phyloP scores from a whole-genome alignment of 2,113 vertebrate genomes.

The Pipra filicauda region DNA sequence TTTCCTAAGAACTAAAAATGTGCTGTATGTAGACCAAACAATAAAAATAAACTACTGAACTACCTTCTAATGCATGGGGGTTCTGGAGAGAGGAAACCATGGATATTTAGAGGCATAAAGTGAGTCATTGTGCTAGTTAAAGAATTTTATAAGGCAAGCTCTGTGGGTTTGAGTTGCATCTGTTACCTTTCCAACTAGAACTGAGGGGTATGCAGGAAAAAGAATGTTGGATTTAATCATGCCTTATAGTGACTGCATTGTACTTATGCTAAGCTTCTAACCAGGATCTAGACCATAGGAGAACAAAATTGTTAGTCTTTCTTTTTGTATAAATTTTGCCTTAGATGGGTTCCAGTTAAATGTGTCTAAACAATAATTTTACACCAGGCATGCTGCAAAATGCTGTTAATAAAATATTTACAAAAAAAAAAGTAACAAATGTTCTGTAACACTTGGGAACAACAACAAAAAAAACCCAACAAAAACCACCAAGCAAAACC shows the following conservation, averaged over 20 bases:
- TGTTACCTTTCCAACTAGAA: conserved; percentile 75
- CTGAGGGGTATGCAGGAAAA: conserved; percentile 67
- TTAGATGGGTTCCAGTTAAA: conserved; percentile 14
- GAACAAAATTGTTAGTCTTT: conserved; percentile 40
- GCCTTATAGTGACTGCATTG: conserved; percentile 64
- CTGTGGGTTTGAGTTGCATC: conserved; percentile 77
- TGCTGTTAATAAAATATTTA: background rate
- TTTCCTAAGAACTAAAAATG: conserved; percentile 74
- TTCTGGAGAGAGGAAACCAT: conserved; percentile 78
- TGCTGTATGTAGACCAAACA: conserved; percentile 80
- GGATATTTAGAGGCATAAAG: conserved; percentile 80
- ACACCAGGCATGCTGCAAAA: conserved; percentile 9
- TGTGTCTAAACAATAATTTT: background rate
- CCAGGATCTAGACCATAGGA: conserved; percentile 28
- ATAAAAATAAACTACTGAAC: conserved; percentile 83
- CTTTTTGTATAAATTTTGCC: background rate
- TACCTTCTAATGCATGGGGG: conserved; percentile 76
- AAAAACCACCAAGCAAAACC: background rate
- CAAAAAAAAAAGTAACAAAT: background rate
- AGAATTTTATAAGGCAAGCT: conserved; percentile 72
- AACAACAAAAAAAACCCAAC: background rate
- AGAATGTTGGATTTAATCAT: conserved; percentile 70
- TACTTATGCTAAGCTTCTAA: conserved; percentile 48
- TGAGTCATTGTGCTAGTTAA: conserved; percentile 77
- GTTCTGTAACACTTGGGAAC: conserved; percentile 10